Base-by-base conservation (phyloP, 2,797 vertebrate species). In the Tinamus major region DNA sequence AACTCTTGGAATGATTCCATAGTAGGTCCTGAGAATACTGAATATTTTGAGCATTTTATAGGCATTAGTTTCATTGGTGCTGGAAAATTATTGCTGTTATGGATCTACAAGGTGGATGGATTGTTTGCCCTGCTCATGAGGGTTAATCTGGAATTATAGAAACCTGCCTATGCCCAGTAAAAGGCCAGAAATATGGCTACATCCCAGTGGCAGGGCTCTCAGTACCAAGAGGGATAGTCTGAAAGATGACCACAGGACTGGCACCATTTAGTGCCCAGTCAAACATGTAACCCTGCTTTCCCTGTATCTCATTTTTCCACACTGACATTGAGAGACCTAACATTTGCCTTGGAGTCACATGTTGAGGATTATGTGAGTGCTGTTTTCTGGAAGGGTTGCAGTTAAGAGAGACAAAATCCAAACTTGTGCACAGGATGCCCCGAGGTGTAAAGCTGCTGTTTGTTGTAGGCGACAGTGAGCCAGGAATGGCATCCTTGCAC, bases 201-300 rank as follows among this genome's bases (percentile, higher is more conserved):
- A 0, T 37, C 58, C 26, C 20, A 41, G 42, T 11, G 4, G 0
- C n/a, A 88, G 53, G 20, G 5, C 3, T 86, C 18, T 67, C 27
- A 5, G 37, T 77, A 16, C 24, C 59, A 14, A 19, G 46, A 51
- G 19, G 12, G 69, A 41, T 48, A n/a, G 8, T 7, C 24, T 41
- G 42, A 67, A 61, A 91, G 16, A 24, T 80, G 46, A 16, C 11
- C 9, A 7, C 10, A 53, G n/a, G 59, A 19, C 3, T 23, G 23
- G 11, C 21, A 49, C 24, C 0, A 0, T n/a, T 81, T 17, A 6
- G 15, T 68, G 35, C 17, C 41, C 3, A 3, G 19, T 41, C 41
- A 31, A 0, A 0, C 4, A 5, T 58, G 46, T 16, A 41, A 48
- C 19, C 1, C 31, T 72, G 15, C 24, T 46, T 15, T 86, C 11